Percentiles rank a stretch among this genome's conserved stretches.
Evolutionary conservation across 2,797 vertebrate genomes (phyloP).

Genomic region (Catharus ustulatus): DNA sequence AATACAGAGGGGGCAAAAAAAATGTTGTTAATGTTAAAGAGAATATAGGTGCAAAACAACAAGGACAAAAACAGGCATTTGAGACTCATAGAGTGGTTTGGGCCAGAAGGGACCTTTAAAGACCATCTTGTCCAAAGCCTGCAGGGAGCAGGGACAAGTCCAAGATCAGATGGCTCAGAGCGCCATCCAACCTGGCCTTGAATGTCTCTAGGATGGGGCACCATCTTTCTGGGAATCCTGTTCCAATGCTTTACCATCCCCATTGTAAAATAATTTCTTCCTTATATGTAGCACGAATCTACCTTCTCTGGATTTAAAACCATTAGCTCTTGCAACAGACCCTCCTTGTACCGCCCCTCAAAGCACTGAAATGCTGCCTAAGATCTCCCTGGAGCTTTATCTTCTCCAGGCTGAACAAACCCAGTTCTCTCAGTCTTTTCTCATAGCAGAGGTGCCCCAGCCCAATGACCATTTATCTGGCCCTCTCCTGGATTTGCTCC

Average conservation of each 20-base stretch:
- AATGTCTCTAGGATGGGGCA: neutral
- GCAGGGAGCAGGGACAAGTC: neutral
- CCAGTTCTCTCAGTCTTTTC: neutral
- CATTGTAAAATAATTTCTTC: neutral
- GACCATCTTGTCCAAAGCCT: neutral
- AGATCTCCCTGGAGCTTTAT: neutral
- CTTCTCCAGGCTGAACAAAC: neutral
- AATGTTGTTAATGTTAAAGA: neutral
- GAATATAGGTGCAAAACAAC: neutral
- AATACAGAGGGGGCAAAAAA: neutral
- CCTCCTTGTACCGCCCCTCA: neutral
- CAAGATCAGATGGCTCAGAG: neutral
- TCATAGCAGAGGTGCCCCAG: neutral
- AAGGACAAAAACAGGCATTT: neutral
- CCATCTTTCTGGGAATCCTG: neutral
- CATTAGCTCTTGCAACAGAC: neutral
- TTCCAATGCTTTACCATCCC: neutral
- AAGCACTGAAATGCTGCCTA: neutral
- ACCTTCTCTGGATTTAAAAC: neutral
- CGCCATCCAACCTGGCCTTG: neutral
- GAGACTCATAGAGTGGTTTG: neutral
- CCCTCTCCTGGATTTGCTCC: neutral
- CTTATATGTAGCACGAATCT: neutral
- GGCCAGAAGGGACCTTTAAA: neutral
- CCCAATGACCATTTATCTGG: neutral